Evolutionary conservation across 2,888 invertebrate species (phyloP), one percentile per base, ranked within the genome.

Genomic region (Endotricha flammealis): DNA sequence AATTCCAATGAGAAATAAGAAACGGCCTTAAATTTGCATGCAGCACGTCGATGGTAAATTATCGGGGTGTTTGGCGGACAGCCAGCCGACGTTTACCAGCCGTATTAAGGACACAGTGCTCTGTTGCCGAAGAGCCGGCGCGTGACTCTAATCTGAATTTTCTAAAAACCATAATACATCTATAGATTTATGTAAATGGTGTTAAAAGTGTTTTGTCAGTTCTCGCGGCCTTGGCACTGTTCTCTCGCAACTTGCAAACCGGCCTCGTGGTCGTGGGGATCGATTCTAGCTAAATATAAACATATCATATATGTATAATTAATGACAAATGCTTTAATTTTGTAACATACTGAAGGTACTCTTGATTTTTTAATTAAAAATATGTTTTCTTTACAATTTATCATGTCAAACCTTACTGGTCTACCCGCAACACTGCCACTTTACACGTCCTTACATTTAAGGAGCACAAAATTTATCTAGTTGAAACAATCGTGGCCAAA

Each of bases 401-500:
- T n/a, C n/a, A n/a, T n/a, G n/a, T n/a, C n/a, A n/a, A n/a, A n/a
- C 20, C 20, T 4, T 2, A 2, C 20, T 2, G 20, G 7, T 4
- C 20, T n/a, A n/a, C 20, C 20, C 6, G n/a, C 20, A 20, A 6
- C 20, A 20, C 61, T 73, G 70, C 20, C 20, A 20, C 61, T 73
- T 71, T 57, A 53, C 68, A 65, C 71, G 65, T 74, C 62, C 62
- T 73, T 69, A 63, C 61, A 64, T 72, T 72, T 69, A 74, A 76
- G 71, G 61, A 70, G 72, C 64, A 60, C 62, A 64, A 67, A 71
- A 78, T 79, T 70, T 79, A 78, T 79, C 67, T 77, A 70, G 71
- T 67, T 64, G 76, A 75, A 79, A 71, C 76, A 76, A 77, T 74
- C 67, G 70, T 56, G 57, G 67, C 60, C 62, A 61, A 64, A 58